Evolutionary conservation across 2,113 vertebrate species (phyloP), one percentile per base, ranked within the genome.

Genomic region (Phoxinus phoxinus): DNA sequence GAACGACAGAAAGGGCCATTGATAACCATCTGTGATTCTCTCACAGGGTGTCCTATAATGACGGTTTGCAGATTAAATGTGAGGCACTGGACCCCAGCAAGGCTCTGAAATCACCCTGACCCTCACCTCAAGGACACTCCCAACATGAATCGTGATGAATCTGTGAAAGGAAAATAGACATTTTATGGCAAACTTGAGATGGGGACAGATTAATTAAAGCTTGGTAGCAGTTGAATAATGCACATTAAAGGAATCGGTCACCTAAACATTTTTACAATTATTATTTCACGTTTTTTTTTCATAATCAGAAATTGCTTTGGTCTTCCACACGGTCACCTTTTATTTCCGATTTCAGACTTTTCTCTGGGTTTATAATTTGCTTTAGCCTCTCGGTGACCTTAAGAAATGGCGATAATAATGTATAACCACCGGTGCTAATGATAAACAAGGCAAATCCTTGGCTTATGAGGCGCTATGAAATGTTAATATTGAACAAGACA

Each of bases 401-500:
- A 85, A 71, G 80, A 84, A 85, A 83, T n/a, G 79, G 73, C 83
- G 81, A 59, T 79, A 83, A 87, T 89, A 84, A 83, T 84, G 78
- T 87, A 84, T 37, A 83, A 83, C 78, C 85, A 46, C 32, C 56
- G 48, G 53, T 72, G 59, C 87, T 79, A 86, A 88, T 86, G 81
- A 81, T 83, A 84, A 88, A 84, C 87, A 86, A 75, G 85, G 74
- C 46, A 83, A 85, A 84, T 86, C 84, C 84, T 86, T 85, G 65
- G 32, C 75, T 84, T 85, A 84, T 67, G 72, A 78, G 53, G 69
- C 58, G 63, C 76, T 59, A 71, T 83, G 83, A 89, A 89, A 89
- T 89, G 88, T 85, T 89, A 89, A 89, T 87, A 89, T 89, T 83
- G 85, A 89, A 87, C 83, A 83, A 83, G 83, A 83, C 51, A 84